Evolutionary conservation across 1,140 invertebrate genomes (phyloP), one percentile per base, ranked within the genome.

Genomic region (Penaeus japonicus): DNA sequence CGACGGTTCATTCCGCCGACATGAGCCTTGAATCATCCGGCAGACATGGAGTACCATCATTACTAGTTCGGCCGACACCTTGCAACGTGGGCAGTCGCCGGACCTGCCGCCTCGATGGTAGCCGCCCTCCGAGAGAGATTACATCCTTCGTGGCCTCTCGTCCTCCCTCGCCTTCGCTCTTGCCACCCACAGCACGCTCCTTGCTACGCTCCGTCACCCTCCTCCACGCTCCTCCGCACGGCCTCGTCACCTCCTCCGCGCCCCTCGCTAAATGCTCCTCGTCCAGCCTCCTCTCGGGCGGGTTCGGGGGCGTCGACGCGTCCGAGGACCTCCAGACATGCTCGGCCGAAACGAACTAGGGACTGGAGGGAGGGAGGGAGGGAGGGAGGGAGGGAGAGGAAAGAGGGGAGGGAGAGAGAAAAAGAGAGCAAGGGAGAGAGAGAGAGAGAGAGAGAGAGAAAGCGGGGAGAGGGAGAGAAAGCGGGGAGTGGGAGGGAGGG

Each of bases 21-120:
- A 82, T 82, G 80, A 39, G 79, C 65, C 85, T 87, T 87, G 85
- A 87, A 87, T 87, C 85, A 87, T 83, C 85, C 65, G 47, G 79
- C 85, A 53, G 80, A 83, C 85, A 82, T 57, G 78, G 79, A 87
- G 62, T 65, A 87, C 78, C 39, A 59, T 87, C 79, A 87, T 87
- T 87, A 87, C 85, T 65, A 70, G 57, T 78, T 53, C n/a, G 47
- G 78, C 85, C 85, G 77, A 87, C 85, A 87, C 85, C 78, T 87
- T 82, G 84, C 84, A 79, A 85, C 84, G 84, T 78, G 75, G 77
- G 84, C 35, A 57, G 84, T 59, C 80, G 47, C 47, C 24, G 70
- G 77, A 39, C 77, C 20, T 20, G 77, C 77, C 77, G 77, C 32
- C 35, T 39, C 35, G 35, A 22, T 15, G 77, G 39, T 30, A 22